These are phyloP conservation scores for Pteropus rufus DNA, from an alignment of 2,797 vertebrate genomes.

Conservation along the genomic window DNA sequence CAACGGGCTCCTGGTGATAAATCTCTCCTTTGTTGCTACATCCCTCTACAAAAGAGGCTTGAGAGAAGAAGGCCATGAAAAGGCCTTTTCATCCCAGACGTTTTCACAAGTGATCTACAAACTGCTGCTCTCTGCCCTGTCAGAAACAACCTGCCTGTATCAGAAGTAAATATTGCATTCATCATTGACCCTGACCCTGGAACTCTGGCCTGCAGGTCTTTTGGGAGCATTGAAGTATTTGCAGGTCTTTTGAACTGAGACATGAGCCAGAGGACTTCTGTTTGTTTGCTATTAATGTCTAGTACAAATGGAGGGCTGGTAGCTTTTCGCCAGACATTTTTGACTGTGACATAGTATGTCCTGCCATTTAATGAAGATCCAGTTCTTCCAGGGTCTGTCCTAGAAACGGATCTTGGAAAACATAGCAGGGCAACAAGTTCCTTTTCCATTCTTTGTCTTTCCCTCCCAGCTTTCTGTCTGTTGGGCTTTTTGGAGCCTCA, in stretches of 20 bases:
- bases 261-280: not conserved
- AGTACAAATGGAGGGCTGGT: not conserved
- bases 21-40: constrained; percentile 38
- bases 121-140: not conserved
- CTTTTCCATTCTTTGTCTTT: not conserved
- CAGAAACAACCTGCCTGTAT: not conserved
- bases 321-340: not conserved
- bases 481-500: not conserved
- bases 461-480: not conserved
- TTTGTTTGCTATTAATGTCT: not conserved
- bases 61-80: not conserved
- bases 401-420: not conserved
- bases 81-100: constrained; percentile 6
- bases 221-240: not conserved
- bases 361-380: not conserved
- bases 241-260: not conserved
- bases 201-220: not conserved
- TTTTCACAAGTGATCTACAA: not conserved
- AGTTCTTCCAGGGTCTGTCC: not conserved
- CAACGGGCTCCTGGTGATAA: not conserved
- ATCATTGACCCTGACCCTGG: not conserved
- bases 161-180: not conserved
- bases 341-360: not conserved
- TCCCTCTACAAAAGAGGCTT: not conserved
- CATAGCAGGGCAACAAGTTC: not conserved